Percentiles rank a stretch among this genome's conserved stretches.
phyloP scores from a whole-genome alignment of 2,888 invertebrate species.

The Hypomecis punctinalis region DNA sequence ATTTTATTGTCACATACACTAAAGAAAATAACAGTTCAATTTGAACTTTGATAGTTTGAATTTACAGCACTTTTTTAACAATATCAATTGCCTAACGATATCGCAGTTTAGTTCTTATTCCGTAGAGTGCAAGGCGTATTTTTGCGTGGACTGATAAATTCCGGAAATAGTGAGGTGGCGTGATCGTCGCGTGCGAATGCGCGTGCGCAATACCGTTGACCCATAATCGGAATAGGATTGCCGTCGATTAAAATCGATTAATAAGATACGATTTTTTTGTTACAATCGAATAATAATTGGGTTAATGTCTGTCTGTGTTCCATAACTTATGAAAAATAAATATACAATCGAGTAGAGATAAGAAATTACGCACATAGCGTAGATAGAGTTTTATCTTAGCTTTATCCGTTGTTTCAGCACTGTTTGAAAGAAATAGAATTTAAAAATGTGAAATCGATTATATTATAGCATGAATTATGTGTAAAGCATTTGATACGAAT shows the following conservation, averaged over 20 bases:
- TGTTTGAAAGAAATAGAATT: too few species aligned
- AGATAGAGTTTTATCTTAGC: too few species aligned
- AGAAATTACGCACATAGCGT: too few species aligned
- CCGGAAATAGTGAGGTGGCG: slow-evolving; percentile 71
- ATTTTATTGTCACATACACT: slow-evolving; percentile 31
- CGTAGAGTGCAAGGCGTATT: slow-evolving; percentile 37
- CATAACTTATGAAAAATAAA: not conserved
- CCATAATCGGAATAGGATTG: slow-evolving; percentile 53
- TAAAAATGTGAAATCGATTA: too few species aligned
- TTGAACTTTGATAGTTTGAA: slow-evolving; percentile 47
- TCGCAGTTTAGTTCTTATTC: slow-evolving; percentile 2
- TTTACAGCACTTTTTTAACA: slow-evolving; percentile 45
- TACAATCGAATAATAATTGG: not conserved
- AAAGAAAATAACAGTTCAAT: slow-evolving; percentile 32
- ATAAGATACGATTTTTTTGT: slow-evolving; percentile 9
- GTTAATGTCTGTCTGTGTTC: slow-evolving; percentile 8
- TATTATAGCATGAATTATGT: too few species aligned
- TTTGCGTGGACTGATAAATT: slow-evolving; percentile 44
- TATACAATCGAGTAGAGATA: too few species aligned
- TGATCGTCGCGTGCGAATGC: slow-evolving; percentile 66
- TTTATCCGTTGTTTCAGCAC: too few species aligned
- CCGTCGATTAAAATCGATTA: slow-evolving; percentile 16
- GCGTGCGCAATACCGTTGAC: slow-evolving; percentile 72
- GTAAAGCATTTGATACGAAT: too few species aligned
- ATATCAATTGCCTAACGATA: not conserved